These are phyloP conservation scores for Andrena chrysosceles DNA, from an alignment of 2,888 invertebrate species.

Conservation along the genomic window DNA sequence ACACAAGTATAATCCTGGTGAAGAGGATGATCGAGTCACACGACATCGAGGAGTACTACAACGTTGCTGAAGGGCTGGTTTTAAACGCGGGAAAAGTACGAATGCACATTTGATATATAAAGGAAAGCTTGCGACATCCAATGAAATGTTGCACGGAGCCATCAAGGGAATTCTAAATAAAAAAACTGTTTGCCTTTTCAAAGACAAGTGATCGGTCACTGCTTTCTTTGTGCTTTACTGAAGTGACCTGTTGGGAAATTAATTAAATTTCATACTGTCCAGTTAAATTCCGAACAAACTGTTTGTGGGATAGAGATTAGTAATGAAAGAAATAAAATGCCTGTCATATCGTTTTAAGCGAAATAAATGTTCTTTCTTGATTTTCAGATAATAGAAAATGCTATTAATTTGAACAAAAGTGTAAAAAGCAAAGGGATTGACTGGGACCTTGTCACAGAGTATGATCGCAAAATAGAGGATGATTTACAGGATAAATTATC, in stretches of 20 bases:
- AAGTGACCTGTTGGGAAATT: not conserved
- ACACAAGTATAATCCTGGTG: slow-evolving; percentile 11
- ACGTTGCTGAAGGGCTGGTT: slow-evolving; percentile 83
- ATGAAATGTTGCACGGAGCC: not conserved
- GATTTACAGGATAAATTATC: slow-evolving; percentile 88
- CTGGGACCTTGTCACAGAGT: slow-evolving; percentile 93
- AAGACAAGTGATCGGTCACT: not conserved
- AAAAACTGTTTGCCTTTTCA: not conserved
- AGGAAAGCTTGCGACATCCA: not conserved
- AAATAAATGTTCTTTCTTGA: slow-evolving; percentile 77
- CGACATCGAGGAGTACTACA: slow-evolving; percentile 83
- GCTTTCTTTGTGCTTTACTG: not conserved
- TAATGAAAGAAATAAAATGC: not conserved
- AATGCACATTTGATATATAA: not conserved
- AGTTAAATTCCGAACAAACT: not conserved
- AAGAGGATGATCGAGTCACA: slow-evolving; percentile 66
- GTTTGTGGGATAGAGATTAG: too few species aligned
- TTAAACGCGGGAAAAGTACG: slow-evolving; percentile 85
- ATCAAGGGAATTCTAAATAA: not conserved
- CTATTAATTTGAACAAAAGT: slow-evolving; percentile 84
- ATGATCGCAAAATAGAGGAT: slow-evolving; percentile 91
- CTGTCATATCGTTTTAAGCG: not conserved
- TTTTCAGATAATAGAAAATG: slow-evolving; percentile 86
- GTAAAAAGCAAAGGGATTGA: slow-evolving; percentile 88
- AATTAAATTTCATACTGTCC: not conserved